A percentile compares a stretch with the other conserved stretches of the same genome.
phyloP scores from a whole-genome alignment of 2,888 invertebrate genomes.

The Cyclophora punctaria region DNA sequence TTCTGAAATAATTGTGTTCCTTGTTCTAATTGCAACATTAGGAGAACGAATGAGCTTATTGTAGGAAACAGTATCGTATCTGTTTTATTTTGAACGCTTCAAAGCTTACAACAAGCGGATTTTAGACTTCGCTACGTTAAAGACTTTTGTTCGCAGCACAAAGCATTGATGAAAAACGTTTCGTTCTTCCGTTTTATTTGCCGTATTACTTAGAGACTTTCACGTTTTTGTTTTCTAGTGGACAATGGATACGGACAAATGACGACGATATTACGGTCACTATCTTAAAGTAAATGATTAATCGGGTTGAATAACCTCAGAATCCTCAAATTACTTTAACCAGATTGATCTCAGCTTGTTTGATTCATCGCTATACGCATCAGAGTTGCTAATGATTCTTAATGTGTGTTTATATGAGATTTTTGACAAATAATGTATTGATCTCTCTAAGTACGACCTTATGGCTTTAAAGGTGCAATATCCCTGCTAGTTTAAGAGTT shows the following conservation, averaged over 20 bases:
- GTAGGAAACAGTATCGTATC: conserved; percentile 39
- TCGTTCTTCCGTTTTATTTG: conserved; percentile 17
- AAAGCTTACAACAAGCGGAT: conserved; percentile 38
- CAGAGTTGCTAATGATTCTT: no score
- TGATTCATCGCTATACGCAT: no score
- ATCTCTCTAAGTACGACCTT: no score
- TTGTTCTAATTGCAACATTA: conserved; percentile 63
- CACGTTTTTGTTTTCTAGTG: neutral
- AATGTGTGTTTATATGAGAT: no score
- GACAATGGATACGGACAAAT: neutral
- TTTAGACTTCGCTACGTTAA: conserved; percentile 28
- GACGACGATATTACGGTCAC: neutral
- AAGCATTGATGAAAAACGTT: conserved; percentile 23
- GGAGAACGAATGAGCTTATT: conserved; percentile 55
- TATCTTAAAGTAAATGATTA: conserved; percentile 9
- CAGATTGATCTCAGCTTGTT: no score
- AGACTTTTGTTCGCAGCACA: conserved; percentile 32
- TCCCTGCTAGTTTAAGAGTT: no score
- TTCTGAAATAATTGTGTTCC: conserved; percentile 34
- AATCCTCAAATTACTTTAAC: no score
- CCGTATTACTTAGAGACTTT: conserved; percentile 6
- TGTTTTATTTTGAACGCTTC: conserved; percentile 54
- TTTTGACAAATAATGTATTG: no score
- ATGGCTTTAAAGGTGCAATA: no score
- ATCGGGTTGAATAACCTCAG: no score